A percentile compares a stretch with the other conserved stretches of the same genome.
phyloP scores from a whole-genome alignment of 2,797 vertebrate genomes.

The Otolemur crassicaudatus region DNA sequence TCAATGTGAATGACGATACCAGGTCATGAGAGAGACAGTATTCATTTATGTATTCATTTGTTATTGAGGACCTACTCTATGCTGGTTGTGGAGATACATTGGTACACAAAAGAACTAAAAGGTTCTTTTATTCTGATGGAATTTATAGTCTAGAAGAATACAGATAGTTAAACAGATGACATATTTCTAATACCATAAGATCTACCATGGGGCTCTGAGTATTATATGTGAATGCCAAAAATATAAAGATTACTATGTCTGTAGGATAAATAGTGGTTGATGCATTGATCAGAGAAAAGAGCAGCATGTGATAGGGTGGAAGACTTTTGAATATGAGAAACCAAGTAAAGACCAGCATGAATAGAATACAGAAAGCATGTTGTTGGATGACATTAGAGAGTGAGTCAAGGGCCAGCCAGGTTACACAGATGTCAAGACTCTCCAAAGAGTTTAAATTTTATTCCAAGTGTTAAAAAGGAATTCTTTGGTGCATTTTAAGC shows the following conservation, averaged over 20 bases:
- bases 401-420: background rate
- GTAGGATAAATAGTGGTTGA: background rate
- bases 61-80: background rate
- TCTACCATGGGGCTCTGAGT: background rate
- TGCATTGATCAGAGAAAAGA: background rate
- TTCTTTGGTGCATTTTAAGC: background rate
- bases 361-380: background rate
- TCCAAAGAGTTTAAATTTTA: conserved; percentile 15
- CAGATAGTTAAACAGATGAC: background rate
- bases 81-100: background rate
- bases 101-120: background rate
- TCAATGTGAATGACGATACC: background rate
- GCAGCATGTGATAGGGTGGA: background rate
- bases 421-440: background rate
- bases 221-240: background rate
- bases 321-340: background rate
- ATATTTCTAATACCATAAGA: background rate
- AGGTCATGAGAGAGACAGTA: background rate
- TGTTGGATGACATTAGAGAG: background rate
- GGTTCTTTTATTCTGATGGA: background rate
- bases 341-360: background rate
- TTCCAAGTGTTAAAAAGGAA: background rate
- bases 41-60: background rate
- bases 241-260: background rate
- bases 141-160: background rate